Percentiles rank a stretch among this genome's conserved stretches.
Evolutionary conservation across 2,797 vertebrate genomes (phyloP).

Genomic region (Poecilia wingei): DNA sequence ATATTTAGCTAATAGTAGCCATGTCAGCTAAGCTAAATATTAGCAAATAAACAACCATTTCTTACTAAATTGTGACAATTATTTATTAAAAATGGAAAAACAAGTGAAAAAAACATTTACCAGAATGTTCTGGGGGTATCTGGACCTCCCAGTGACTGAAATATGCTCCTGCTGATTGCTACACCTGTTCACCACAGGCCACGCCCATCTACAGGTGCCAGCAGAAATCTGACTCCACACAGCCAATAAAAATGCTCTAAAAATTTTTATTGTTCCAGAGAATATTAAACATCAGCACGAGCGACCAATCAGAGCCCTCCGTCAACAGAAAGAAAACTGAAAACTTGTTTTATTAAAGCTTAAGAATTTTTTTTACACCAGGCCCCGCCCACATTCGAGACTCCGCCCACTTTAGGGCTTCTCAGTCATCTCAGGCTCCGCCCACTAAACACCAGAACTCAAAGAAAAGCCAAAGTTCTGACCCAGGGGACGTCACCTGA

Average conservation of each 20-base stretch:
- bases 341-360: not conserved
- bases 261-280: slow-evolving; percentile 7
- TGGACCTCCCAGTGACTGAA: no score
- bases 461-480: not conserved
- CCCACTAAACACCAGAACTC: not conserved
- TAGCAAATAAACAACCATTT: no score
- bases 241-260: slow-evolving; percentile 7
- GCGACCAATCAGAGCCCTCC: not conserved
- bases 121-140: not conserved
- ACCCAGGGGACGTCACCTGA: not conserved
- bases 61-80: no score
- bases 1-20: no score
- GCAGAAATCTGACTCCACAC: not conserved
- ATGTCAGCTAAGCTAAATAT: no score
- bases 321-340: not conserved
- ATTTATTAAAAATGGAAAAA: no score
- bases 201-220: not conserved
- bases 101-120: no score
- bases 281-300: slow-evolving; percentile 3
- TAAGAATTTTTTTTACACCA: not conserved
- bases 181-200: not conserved
- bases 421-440: not conserved
- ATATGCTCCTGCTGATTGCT: not conserved
- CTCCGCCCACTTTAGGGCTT: not conserved
- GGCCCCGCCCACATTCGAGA: not conserved